phyloP scores from a whole-genome alignment of 2,113 vertebrate genomes.

The Pao palembangensis region DNA sequence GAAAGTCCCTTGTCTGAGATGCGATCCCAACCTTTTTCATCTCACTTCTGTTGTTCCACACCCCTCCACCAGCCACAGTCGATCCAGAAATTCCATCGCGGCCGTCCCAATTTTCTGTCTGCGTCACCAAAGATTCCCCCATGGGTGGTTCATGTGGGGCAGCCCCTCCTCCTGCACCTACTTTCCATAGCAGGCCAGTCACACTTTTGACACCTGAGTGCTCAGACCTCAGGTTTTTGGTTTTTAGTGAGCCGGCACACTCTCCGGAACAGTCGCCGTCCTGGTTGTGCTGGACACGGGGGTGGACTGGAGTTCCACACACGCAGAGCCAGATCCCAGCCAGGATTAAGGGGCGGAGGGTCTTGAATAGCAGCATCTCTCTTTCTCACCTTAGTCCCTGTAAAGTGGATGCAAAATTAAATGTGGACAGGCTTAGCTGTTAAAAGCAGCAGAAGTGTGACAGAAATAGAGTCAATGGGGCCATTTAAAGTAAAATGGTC shows the following conservation, averaged over 20 bases:
- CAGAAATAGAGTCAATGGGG: too few relatives aligned
- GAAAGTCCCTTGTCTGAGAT: slow-evolving; percentile 29
- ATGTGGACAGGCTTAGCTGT: background rate
- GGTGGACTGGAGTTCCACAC: slow-evolving; percentile 48
- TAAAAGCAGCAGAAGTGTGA: background rate
- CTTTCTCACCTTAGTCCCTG: slow-evolving; percentile 47
- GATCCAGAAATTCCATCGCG: slow-evolving; percentile 40
- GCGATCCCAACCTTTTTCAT: slow-evolving; percentile 23
- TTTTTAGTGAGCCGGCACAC: slow-evolving; percentile 13
- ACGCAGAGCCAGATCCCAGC: slow-evolving; percentile 49
- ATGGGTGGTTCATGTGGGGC: slow-evolving; percentile 32
- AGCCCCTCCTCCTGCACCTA: slow-evolving; percentile 38
- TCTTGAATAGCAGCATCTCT: slow-evolving; percentile 57
- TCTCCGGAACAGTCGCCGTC: slow-evolving; percentile 35
- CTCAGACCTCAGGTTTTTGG: slow-evolving; percentile 11
- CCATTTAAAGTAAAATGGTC: background rate
- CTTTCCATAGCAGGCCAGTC: slow-evolving; percentile 26
- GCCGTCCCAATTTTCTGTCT: slow-evolving; percentile 42
- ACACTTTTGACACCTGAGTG: slow-evolving; percentile 12
- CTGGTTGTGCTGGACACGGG: slow-evolving; percentile 4
- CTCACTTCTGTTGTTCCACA: slow-evolving; percentile 13
- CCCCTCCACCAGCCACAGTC: slow-evolving; percentile 22
- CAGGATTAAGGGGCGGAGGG: slow-evolving; percentile 58
- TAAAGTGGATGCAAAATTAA: slow-evolving; percentile 14
- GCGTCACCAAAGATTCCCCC: slow-evolving; percentile 39